Evolutionary conservation across 2,113 vertebrate genomes (phyloP).

Genomic region (Raphicerus campestris): DNA sequence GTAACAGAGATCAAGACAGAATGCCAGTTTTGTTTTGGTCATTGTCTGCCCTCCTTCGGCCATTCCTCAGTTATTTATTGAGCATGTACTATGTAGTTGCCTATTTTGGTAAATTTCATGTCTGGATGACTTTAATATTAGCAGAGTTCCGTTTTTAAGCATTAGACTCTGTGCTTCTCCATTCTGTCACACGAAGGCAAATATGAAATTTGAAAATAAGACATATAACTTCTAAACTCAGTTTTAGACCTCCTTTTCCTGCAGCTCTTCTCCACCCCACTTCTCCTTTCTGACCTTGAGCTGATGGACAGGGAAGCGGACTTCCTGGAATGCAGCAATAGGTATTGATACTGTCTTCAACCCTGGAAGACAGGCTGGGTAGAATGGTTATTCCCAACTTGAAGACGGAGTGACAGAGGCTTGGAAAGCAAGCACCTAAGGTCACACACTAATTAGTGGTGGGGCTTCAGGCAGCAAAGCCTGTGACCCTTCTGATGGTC

Average conservation of each 20-base stretch:
- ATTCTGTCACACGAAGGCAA: not conserved
- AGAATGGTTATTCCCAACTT: not conserved
- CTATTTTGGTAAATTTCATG: not conserved
- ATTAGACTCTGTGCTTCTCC: not conserved
- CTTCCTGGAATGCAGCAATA: not conserved
- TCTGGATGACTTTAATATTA: not conserved
- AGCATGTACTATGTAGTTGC: not conserved
- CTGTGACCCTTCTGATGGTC: not conserved
- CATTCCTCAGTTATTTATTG: not conserved
- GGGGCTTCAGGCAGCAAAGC: not conserved
- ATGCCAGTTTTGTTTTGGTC: not conserved
- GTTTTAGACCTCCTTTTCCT: not conserved
- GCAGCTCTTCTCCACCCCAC: not conserved
- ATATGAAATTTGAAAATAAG: not conserved
- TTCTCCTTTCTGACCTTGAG: not conserved
- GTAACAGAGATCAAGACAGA: not conserved
- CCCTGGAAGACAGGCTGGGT: not conserved
- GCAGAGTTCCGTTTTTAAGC: not conserved
- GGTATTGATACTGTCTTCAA: not conserved
- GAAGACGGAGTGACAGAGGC: not conserved
- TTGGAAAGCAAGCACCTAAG: not conserved
- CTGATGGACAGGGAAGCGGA: not conserved
- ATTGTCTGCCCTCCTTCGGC: not conserved
- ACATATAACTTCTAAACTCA: not conserved
- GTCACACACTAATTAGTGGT: rapidly evolving